Evolutionary conservation across 2,113 vertebrate genomes (phyloP).

Genomic region (Microtus oregoni): DNA sequence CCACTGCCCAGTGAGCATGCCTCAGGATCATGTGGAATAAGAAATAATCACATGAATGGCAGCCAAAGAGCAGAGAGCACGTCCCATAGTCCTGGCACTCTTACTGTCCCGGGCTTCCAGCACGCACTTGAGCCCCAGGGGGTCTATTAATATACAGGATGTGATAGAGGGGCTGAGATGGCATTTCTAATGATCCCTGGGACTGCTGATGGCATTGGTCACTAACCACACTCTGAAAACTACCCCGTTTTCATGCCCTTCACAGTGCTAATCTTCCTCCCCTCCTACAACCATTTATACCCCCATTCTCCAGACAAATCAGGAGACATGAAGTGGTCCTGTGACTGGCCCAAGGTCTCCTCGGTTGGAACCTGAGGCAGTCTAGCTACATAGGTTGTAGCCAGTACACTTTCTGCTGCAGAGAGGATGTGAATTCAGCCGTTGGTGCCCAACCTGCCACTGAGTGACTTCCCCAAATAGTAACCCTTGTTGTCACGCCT

Average conservation of each 20-base stretch:
- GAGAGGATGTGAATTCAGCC: neutral
- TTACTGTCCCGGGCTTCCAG: neutral
- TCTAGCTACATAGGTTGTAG: too few species aligned
- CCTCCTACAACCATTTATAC: neutral
- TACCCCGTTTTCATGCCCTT: neutral
- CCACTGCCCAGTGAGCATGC: neutral
- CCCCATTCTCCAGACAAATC: neutral
- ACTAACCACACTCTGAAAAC: neutral
- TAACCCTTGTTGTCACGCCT: neutral
- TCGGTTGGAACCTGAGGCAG: neutral
- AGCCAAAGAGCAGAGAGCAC: conserved; percentile 4
- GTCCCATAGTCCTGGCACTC: neutral
- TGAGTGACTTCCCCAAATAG: neutral
- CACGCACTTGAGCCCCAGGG: neutral
- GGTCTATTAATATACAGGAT: neutral
- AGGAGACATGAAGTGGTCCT: neutral
- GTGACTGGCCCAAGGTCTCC: neutral
- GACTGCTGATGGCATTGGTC: neutral
- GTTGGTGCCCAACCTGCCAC: neutral
- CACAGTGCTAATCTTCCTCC: neutral
- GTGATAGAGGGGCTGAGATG: neutral
- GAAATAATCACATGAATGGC: conserved; percentile 50
- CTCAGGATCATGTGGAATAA: neutral
- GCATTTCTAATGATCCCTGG: neutral
- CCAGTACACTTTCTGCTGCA: neutral